Percentiles rank a stretch among this genome's conserved stretches.
Evolutionary conservation across 1,140 invertebrate genomes (phyloP).

Genomic region (Diachasma alloeum): DNA sequence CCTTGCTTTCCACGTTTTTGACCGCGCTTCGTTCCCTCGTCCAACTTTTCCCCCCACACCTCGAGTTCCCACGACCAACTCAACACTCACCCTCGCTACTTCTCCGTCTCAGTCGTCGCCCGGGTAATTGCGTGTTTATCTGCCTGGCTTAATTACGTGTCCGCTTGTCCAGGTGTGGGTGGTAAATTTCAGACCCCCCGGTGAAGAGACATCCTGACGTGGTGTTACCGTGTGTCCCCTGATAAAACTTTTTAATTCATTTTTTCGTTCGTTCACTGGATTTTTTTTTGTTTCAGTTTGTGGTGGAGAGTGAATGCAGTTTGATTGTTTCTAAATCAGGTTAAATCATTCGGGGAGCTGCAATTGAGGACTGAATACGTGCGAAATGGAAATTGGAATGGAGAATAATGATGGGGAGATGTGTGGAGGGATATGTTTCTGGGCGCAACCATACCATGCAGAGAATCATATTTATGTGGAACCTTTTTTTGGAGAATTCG

Average conservation of each 20-base stretch:
- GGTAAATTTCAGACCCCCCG: conserved; percentile 44
- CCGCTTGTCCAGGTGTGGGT: conserved; percentile 52
- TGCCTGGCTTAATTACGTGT: conserved; percentile 57
- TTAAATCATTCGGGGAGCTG: neutral
- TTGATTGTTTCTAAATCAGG: neutral
- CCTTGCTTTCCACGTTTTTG: neutral
- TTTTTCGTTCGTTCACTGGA: neutral
- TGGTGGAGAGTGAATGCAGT: neutral
- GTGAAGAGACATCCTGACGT: neutral
- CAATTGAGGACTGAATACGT: too few species aligned
- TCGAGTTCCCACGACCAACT: neutral
- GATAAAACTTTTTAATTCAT: neutral
- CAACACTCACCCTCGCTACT: conserved; percentile 12
- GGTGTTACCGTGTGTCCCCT: neutral
- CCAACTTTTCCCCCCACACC: neutral
- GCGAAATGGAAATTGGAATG: neutral
- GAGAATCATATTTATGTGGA: too few species aligned
- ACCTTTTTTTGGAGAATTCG: too few species aligned
- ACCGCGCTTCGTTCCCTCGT: neutral
- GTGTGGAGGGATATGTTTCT: neutral
- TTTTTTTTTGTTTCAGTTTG: neutral
- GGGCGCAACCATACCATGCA: too few species aligned
- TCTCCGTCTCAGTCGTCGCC: conserved; percentile 40
- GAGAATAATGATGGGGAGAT: too few species aligned
- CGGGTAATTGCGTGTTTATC: conserved; percentile 58